Evolutionary conservation across 2,797 vertebrate genomes (phyloP).

Genomic region (Rhinichthys osculus): DNA sequence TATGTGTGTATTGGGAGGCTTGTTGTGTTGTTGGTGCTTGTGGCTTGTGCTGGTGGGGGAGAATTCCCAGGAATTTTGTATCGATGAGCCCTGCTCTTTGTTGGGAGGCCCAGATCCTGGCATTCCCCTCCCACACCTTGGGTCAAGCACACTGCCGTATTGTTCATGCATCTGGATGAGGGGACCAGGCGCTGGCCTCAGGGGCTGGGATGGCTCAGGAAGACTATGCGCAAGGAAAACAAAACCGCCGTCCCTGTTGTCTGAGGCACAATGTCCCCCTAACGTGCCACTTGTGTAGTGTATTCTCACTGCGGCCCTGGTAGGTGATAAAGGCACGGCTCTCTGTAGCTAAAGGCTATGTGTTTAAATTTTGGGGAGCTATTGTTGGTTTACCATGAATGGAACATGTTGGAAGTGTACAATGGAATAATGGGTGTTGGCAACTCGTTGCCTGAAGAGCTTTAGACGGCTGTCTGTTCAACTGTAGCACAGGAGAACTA

Average conservation of each 20-base stretch:
- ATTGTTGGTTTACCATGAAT: conserved; percentile 43
- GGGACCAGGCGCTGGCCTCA: conserved; percentile 67
- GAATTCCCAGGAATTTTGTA: conserved; percentile 64
- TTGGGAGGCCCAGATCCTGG: conserved; percentile 76
- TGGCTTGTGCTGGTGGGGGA: conserved; percentile 43
- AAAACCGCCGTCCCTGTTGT: conserved; percentile 67
- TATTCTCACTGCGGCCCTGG: not conserved
- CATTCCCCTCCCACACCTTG: conserved; percentile 84
- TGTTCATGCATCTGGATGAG: conserved; percentile 77
- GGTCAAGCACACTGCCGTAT: conserved; percentile 83
- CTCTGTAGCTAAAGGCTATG: conserved; percentile 16
- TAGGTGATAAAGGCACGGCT: conserved; percentile 26
- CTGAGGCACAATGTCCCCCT: conserved; percentile 64
- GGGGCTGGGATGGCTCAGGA: conserved; percentile 75
- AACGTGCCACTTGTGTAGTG: conserved; percentile 47
- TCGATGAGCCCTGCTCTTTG: conserved; percentile 73
- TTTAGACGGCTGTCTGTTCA: conserved; percentile 32
- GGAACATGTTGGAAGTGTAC: conserved; percentile 32
- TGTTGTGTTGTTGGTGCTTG: conserved; percentile 30
- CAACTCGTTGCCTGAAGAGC: conserved; percentile 15
- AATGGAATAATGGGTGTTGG: conserved; percentile 34
- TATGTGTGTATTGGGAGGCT: conserved; percentile 49
- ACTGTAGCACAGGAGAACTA: conserved; percentile 23
- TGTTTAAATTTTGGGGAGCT: conserved; percentile 35
- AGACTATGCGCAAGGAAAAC: conserved; percentile 70